These are phyloP conservation scores for Hypomesus transpacificus DNA, from an alignment of 2,113 vertebrate species.

Conservation along the genomic window DNA sequence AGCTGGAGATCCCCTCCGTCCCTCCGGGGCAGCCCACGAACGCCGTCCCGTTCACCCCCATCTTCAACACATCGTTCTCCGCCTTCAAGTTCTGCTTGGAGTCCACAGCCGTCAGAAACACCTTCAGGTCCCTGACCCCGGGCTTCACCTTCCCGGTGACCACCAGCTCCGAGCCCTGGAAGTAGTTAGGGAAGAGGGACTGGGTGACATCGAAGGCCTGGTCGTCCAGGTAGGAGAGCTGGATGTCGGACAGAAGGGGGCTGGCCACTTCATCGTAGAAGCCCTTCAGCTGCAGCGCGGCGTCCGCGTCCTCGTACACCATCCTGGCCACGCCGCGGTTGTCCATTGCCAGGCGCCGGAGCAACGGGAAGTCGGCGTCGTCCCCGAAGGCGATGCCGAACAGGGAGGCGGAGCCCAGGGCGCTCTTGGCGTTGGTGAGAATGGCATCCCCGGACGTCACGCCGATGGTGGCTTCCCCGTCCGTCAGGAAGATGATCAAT, in stretches of 20 bases:
- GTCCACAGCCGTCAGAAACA: conserved; percentile 67
- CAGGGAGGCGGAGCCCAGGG: conserved; percentile 68
- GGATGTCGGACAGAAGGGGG: conserved; percentile 77
- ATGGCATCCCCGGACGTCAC: conserved; percentile 71
- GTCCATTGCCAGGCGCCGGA: conserved; percentile 74
- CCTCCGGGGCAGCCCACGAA: conserved; percentile 47
- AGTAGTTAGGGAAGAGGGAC: conserved; percentile 78
- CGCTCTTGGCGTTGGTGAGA: conserved; percentile 70
- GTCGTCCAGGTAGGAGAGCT: conserved; percentile 73
- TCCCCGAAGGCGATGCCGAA: conserved; percentile 82
- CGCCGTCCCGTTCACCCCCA: conserved; percentile 45
- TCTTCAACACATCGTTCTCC: conserved; percentile 60
- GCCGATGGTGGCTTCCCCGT: conserved; percentile 80
- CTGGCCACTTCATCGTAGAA: conserved; percentile 81
- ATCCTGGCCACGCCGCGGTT: conserved; percentile 72
- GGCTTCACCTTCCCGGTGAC: conserved; percentile 73
- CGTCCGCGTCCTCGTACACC: conserved; percentile 78
- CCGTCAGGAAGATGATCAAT: conserved; percentile 80
- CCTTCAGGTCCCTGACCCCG: conserved; percentile 63
- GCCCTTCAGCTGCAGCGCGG: conserved; percentile 75
- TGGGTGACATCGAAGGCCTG: conserved; percentile 69
- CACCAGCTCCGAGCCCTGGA: conserved; percentile 80
- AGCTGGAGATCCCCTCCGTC: conserved; percentile 58
- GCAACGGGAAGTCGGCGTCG: conserved; percentile 76
- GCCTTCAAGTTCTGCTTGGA: conserved; percentile 56